Base-by-base conservation (phyloP, 2,797 vertebrate species). In the Acrossocheilus wenchowensis region DNA sequence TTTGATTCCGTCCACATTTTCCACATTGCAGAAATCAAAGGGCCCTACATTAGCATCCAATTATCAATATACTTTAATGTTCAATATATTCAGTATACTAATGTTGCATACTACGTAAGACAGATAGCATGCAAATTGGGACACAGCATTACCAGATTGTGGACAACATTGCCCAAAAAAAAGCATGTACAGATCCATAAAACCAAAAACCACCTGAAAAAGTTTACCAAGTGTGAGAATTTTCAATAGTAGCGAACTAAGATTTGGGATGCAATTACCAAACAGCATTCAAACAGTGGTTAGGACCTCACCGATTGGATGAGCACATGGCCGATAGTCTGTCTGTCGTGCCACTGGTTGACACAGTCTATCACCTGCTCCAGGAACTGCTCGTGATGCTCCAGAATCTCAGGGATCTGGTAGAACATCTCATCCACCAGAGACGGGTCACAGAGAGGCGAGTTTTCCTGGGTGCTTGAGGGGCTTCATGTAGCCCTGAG, bases 391-490 rank as follows among this genome's bases (percentile, higher is more conserved):
- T 99, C 98, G 0, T 99, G 98, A 92, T 99, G 98, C 90, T 99
- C 97, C 93, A 99, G 93, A 89, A 99, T 97, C 94, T 99, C 98
- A 0, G 98, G 98, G 92, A 99, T 99, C 94, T 99, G 98, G 92
- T 96, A 97, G 1, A 99, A 99, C 96, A 99, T 99, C 95, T 99
- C 98, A 0, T 99, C 98, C 92, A 99, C 98, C 92, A 99, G 95
- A 0, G 97, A 96, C 0, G 98, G 98, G 92, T 99, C 98, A 0
- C 97, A 98, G 7, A 99, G 95, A 89, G 95, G 88, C 0, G 97
- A 95, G 41, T 97, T 95, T 90, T 99, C 98, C 0, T n/a, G 97
- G 96, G 90, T 98, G 97, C 92, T 99, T 99, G 92, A 99, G 94
- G 0, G 98, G 98, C 93, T 97, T 98, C 98, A 99, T 97, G 93